Base-by-base conservation (phyloP, 2,797 vertebrate genomes). In the Sebastes alutus region DNA sequence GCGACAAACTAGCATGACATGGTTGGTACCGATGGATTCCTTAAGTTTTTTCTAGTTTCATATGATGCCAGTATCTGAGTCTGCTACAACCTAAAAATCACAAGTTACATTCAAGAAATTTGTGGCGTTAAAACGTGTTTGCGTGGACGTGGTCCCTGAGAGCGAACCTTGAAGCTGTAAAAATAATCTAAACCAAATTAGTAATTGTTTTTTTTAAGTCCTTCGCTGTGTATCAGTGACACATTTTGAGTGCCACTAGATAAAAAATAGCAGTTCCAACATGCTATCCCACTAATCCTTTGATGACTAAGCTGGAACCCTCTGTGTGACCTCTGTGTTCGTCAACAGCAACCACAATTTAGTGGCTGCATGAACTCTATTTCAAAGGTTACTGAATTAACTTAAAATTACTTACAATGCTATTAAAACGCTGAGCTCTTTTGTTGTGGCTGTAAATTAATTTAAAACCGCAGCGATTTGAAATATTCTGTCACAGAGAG, bases 361-460 rank as follows among this genome's bases (percentile, higher is more conserved):
- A 96, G 96, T 96, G 96, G 95, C 95, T 94, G 95, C 93, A 89
- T 98, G 96, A 97, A 97, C 97, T 97, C 94, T 72, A 75, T 97
- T 97, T 96, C 96, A 97, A 96, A 97, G 97, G 97, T 97, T 97
- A 97, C 96, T 94, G 96, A 97, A 98, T 98, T 97, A 97, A 96
- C 96, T 97, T 97, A 97, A 97, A 98, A 97, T 97, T 96, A 97
- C 97, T 97, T 97, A 97, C 96, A 98, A 97, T 96, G 94, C 96
- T 91, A 97, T 97, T 97, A 96, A 97, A 97, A 96, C 94, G 95
- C 96, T 95, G 94, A 95, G 94, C 95, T 96, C 95, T 96, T 97
- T 96, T 97, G 96, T 97, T 97, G 97, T 97, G 96, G 97, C 96
- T 96, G 95, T 97, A 97, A 97, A 98, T 97, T 97, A 97, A 98